Conservation (phyloP, 1,140 invertebrate genomes). For the Globodera rostochiensis region DNA sequence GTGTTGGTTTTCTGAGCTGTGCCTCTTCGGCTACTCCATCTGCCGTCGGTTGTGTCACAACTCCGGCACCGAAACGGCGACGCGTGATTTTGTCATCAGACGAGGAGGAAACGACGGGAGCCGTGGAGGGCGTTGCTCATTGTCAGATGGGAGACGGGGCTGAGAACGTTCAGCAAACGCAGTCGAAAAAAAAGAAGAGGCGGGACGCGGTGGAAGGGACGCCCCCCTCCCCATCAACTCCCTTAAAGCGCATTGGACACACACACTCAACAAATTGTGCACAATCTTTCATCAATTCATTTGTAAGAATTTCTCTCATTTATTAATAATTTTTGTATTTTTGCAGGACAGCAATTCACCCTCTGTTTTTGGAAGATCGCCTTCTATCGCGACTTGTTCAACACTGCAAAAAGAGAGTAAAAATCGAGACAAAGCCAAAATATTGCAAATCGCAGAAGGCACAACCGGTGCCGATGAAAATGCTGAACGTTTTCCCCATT, state of each 20-base stretch:
- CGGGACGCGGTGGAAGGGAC: background rate
- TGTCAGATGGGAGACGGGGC: background rate
- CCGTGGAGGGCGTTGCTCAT: slow-evolving; percentile 1
- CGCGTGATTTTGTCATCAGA: slow-evolving; percentile 52
- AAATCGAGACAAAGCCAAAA: slow-evolving; percentile 13
- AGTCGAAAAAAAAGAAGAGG: background rate
- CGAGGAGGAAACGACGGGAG: slow-evolving; percentile 52
- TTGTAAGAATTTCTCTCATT: background rate
- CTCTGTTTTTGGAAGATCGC: slow-evolving; percentile 6
- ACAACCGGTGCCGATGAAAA: slow-evolving; percentile 8
- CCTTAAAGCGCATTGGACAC: background rate
- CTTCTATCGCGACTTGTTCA: background rate
- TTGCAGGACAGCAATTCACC: slow-evolving; percentile 9
- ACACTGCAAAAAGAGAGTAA: background rate
- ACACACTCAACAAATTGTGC: background rate
- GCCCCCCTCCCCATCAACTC: background rate
- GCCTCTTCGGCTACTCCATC: slow-evolving; percentile 12
- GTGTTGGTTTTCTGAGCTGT: slow-evolving; percentile 27
- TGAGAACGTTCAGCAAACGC: background rate
- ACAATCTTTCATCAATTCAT: slow-evolving; percentile 48
- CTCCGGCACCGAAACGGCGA: slow-evolving; percentile 37
- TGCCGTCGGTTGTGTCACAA: background rate
- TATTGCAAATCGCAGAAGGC: slow-evolving; percentile 7
- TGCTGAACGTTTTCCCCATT: slow-evolving; percentile 44
- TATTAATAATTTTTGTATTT: slow-evolving; percentile 27